Percentiles rank a stretch among this genome's conserved stretches.
Evolutionary conservation across 2,888 invertebrate genomes (phyloP).

Genomic region (Aelia acuminata): DNA sequence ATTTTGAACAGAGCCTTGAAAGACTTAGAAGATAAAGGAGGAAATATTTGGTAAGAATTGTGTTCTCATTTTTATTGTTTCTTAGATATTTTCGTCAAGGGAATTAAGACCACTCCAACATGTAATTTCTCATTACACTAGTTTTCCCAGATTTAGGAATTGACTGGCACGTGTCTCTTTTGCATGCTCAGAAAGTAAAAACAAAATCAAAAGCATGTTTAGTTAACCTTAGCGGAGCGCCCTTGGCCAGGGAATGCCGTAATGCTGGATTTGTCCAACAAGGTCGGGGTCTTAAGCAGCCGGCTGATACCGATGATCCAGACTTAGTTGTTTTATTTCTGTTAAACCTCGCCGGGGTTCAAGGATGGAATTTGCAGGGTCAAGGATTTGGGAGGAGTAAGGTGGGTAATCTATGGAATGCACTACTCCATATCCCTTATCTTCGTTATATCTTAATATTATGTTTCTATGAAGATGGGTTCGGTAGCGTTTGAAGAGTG

Average conservation of each 20-base stretch:
- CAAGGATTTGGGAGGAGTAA: slow-evolving; percentile 33
- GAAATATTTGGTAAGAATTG: no score
- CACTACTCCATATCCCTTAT: not conserved
- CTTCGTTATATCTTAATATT: not conserved
- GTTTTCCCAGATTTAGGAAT: not conserved
- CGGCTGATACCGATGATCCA: not conserved
- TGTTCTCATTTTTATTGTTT: no score
- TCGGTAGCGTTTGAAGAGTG: no score
- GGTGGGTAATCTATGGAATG: not conserved
- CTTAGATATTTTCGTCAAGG: not conserved
- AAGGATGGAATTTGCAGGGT: slow-evolving; percentile 30
- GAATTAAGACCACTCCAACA: not conserved
- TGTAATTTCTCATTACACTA: not conserved
- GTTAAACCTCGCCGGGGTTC: not conserved
- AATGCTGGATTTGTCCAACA: slow-evolving; percentile 27
- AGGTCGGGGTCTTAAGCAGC: slow-evolving; percentile 8
- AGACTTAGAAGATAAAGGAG: no score
- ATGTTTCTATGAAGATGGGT: no score
- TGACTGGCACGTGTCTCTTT: not conserved
- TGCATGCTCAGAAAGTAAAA: not conserved
- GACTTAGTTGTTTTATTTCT: not conserved
- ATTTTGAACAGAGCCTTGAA: no score
- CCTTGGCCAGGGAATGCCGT: slow-evolving; percentile 34
- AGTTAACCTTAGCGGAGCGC: not conserved
- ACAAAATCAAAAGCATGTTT: not conserved